Percentiles rank a stretch among this genome's conserved stretches.
Evolutionary conservation across 2,888 invertebrate genomes (phyloP).

Genomic region (Papilio demoleus): DNA sequence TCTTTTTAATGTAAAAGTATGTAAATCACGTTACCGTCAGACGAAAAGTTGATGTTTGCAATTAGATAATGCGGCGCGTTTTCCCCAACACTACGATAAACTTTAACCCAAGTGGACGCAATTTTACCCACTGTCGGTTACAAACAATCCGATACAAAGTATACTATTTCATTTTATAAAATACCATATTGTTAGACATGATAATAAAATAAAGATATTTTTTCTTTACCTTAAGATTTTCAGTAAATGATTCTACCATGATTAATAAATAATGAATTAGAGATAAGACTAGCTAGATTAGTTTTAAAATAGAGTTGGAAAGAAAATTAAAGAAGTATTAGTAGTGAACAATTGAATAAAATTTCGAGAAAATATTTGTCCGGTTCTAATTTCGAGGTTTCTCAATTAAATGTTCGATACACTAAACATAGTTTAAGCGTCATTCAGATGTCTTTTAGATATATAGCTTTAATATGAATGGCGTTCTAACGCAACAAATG

Average conservation of each 20-base stretch:
- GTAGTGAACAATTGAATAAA: too few relatives aligned
- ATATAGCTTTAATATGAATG: too few relatives aligned
- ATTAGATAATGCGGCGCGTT: constrained; percentile 28
- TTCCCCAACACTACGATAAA: constrained; percentile 32
- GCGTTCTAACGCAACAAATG: too few relatives aligned
- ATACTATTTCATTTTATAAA: background rate
- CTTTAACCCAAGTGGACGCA: constrained; percentile 27
- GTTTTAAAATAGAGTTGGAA: too few relatives aligned
- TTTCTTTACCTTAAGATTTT: too few relatives aligned
- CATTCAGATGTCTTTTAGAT: too few relatives aligned
- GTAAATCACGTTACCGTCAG: constrained; percentile 17
- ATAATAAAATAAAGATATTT: too few relatives aligned
- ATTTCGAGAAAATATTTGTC: background rate
- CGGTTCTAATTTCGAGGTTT: constrained; percentile 10
- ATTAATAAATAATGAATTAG: too few relatives aligned
- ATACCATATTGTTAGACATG: background rate
- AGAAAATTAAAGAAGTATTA: too few relatives aligned
- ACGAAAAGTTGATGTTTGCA: constrained; percentile 24
- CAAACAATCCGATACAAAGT: background rate
- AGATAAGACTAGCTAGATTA: too few relatives aligned
- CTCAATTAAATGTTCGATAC: constrained; percentile 6
- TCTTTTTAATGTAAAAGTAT: constrained; percentile 30
- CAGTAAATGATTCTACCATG: too few relatives aligned
- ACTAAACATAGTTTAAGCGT: too few relatives aligned
- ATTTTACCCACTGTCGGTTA: background rate